Conservation (phyloP, 2,113 vertebrate species). For the Ceyx cyanopectus region DNA sequence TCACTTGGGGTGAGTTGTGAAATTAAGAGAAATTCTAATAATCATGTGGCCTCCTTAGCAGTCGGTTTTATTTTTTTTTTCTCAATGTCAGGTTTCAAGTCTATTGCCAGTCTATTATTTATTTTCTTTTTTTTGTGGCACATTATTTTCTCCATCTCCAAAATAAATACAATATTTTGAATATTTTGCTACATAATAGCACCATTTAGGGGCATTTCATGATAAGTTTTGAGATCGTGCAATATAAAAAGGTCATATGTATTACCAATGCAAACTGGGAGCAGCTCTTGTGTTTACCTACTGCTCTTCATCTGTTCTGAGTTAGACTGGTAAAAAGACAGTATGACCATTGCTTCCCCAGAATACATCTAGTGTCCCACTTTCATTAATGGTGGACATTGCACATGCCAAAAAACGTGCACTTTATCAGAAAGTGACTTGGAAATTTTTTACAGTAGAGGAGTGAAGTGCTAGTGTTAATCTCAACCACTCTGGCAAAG, state of each 20-base stretch:
- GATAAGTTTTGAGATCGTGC: neutral
- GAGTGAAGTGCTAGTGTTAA: neutral
- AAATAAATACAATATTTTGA: neutral
- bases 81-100: neutral
- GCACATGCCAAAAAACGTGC: neutral
- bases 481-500: neutral
- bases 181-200: neutral
- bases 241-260: neutral
- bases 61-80: neutral
- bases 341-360: neutral
- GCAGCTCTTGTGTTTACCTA: neutral
- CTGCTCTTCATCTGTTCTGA: neutral
- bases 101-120: neutral
- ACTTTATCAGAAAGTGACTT: neutral
- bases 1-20: constrained; percentile 87
- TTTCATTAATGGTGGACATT: neutral
- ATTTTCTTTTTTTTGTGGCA: neutral
- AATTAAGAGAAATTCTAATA: neutral
- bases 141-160: neutral
- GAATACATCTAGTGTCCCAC: neutral
- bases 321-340: neutral
- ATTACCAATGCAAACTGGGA: neutral
- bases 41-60: neutral
- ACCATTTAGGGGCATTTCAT: neutral
- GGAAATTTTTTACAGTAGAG: neutral